A percentile compares a stretch with the other conserved stretches of the same genome.
These are phyloP conservation scores for Aegithalos caudatus DNA, from an alignment of 2,113 vertebrate species.

Conservation along the genomic window DNA sequence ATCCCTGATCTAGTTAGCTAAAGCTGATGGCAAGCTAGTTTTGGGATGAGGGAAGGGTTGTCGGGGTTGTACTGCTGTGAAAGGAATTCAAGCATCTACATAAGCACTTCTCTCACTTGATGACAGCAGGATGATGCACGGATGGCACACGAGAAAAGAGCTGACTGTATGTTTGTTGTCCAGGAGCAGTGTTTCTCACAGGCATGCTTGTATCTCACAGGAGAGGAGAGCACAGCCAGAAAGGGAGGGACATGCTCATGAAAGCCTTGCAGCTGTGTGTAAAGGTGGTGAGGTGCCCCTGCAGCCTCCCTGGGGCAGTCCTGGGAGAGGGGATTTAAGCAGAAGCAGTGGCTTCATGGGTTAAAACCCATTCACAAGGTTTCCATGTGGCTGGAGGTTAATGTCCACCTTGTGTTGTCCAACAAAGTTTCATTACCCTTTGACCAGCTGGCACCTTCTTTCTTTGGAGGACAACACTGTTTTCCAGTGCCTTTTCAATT, in stretches of 20 bases:
- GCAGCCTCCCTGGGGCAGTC: not conserved
- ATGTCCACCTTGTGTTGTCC: not conserved
- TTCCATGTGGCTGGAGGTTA: not conserved
- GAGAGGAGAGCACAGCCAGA: not conserved
- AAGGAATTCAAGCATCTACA: not conserved
- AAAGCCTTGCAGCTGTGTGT: not conserved
- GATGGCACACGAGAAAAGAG: not conserved
- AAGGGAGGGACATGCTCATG: not conserved
- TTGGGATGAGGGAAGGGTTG: not conserved
- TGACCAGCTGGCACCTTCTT: not conserved
- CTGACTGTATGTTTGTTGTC: not conserved
- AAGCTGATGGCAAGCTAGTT: not conserved
- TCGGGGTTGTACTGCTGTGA: not conserved
- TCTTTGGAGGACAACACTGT: not conserved
- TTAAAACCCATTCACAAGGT: not conserved
- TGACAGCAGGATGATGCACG: not conserved
- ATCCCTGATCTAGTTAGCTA: not conserved
- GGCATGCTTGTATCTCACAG: accelerated
- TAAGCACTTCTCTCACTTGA: not conserved
- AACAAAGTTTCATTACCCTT: not conserved
- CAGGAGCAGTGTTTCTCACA: not conserved
- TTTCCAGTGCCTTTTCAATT: not conserved
- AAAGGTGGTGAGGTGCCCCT: not conserved
- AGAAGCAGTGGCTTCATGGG: not conserved
- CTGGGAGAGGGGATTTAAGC: not conserved